Conservation (phyloP, 2,113 vertebrate genomes). For the Coptodon bakossiorum region DNA sequence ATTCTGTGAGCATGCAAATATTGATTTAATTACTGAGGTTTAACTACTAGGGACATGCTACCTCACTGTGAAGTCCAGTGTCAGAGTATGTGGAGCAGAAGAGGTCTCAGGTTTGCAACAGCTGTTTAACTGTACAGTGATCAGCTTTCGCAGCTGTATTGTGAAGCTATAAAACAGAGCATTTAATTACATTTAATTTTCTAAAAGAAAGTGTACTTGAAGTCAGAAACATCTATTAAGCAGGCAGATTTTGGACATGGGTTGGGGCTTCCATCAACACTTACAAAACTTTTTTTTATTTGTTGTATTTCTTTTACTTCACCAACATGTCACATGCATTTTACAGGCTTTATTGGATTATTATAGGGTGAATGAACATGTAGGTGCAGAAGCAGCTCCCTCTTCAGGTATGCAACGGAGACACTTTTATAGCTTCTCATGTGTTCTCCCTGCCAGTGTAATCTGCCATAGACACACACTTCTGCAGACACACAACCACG, state of each 20-base stretch:
- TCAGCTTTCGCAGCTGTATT: not conserved
- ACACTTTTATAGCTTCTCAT: not conserved
- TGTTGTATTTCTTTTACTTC: not conserved
- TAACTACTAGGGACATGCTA: not conserved
- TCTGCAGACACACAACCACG: constrained; percentile 3
- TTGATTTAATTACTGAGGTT: not conserved
- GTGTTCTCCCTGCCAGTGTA: constrained; percentile 9
- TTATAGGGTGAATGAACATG: not conserved
- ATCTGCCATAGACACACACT: not conserved
- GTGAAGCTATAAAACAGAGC: not conserved
- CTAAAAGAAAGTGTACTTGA: not conserved
- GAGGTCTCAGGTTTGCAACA: not conserved
- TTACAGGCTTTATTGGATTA: not conserved
- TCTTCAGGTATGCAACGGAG: constrained; percentile 41
- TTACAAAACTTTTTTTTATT: not conserved
- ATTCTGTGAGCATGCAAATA: not conserved
- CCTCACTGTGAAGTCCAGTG: not conserved
- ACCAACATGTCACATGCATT: not conserved
- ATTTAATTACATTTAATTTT: not conserved
- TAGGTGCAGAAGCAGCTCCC: constrained; percentile 29
- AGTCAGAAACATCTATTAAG: not conserved
- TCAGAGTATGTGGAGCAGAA: not conserved
- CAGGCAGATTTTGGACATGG: not conserved
- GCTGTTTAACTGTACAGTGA: not conserved
- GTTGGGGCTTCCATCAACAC: not conserved